Conservation (phyloP, 53 echinoderm and acorn worm species). For the Antedon mediterranea region DNA sequence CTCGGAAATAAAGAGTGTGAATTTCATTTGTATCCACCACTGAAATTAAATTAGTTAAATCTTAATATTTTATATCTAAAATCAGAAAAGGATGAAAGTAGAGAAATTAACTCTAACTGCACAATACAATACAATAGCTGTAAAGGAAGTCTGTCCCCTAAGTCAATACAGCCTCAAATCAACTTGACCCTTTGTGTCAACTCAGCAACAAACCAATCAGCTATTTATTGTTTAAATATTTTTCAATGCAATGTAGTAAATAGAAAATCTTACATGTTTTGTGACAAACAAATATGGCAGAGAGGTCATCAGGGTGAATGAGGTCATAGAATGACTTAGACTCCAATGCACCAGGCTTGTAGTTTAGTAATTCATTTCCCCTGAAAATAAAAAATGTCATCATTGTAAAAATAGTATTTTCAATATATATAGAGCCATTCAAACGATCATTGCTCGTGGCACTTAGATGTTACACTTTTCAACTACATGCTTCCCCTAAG, state of each 20-base stretch:
- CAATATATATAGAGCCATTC: no score
- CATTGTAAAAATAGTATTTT: no score
- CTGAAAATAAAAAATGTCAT: constrained; percentile 11
- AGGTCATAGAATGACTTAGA: constrained; percentile 64
- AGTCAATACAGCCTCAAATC: no score
- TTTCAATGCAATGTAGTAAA: background rate
- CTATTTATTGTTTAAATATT: background rate
- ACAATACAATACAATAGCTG: no score
- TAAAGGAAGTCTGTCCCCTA: no score
- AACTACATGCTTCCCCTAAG: no score
- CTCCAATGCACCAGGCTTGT: constrained; percentile 34
- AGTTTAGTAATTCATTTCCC: constrained; percentile 38
- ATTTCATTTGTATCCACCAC: constrained; percentile 80
- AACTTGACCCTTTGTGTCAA: no score
- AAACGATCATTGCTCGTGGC: no score
- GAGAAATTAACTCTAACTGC: no score
- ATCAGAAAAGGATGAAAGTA: no score
- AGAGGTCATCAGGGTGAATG: constrained; percentile 66
- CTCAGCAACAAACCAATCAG: no score
- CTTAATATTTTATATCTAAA: background rate
- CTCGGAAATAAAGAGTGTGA: constrained; percentile 62
- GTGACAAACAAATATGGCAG: constrained; percentile 80
- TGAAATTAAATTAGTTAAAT: constrained; percentile 8
- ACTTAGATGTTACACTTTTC: no score
- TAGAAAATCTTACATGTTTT: constrained; percentile 59